Evolutionary conservation across 2,797 vertebrate genomes (phyloP).

Genomic region (Platalea minor): DNA sequence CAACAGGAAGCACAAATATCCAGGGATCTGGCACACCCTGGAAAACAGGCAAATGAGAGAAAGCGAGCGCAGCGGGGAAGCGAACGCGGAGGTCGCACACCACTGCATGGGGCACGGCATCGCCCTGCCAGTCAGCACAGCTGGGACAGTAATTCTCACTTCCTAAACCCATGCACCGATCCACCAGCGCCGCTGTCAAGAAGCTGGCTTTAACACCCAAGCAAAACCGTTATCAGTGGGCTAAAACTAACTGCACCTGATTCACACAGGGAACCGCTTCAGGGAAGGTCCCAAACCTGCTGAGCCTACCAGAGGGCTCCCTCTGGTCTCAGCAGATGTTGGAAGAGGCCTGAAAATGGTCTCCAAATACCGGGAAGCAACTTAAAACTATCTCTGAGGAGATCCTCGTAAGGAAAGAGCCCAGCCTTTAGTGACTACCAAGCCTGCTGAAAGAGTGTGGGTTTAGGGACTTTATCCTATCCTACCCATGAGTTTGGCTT

Average conservation of each 20-base stretch:
- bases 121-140: neutral
- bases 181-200: fast-evolving
- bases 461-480: neutral
- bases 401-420: neutral
- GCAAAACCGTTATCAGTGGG: neutral
- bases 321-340: neutral
- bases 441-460: neutral
- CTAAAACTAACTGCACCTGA: neutral
- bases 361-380: neutral
- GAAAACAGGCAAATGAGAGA: neutral
- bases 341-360: neutral
- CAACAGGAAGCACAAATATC: neutral
- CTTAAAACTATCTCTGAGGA: neutral
- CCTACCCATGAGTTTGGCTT: neutral
- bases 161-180: neutral
- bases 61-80: fast-evolving
- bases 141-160: neutral
- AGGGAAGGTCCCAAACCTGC: neutral
- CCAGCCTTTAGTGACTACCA: neutral
- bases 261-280: neutral
- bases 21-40: neutral
- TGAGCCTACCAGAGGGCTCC: neutral
- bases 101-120: neutral
- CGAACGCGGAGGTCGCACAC: fast-evolving
- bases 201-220: neutral